Evolutionary conservation across 2,888 invertebrate species (phyloP), one percentile per base, ranked within the genome.

Genomic region (Rhagonycha fulva): DNA sequence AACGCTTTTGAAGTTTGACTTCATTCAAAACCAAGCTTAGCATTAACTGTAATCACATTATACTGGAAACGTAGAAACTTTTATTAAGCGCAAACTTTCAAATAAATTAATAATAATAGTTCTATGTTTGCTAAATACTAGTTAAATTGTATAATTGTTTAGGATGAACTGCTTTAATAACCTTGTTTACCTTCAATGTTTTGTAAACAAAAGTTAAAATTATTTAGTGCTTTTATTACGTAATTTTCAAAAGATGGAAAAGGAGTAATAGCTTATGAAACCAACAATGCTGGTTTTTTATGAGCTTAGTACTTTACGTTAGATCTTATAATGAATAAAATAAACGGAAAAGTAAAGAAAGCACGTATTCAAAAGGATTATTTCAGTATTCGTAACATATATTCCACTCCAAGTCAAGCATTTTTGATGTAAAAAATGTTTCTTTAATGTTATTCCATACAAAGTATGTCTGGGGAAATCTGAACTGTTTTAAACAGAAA

Each of bases 401-500:
- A 47, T 47, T 47, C 47, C n/a, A 47, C 47, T 47, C 47, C 47
- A 47, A 47, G 47, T 47, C 47, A 47, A 47, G 63, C 63, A 26
- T 66, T 66, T 62, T 66, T 24, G 26, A 47, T 47, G 47, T 47
- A 66, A 66, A 66, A 66, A 66, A 66, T 19, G 19, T 66, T 66
- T 66, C 26, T 66, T 66, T 66, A 66, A 66, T 19, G 26, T 66
- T 66, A 66, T 66, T 66, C 26, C 63, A 23, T 24, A 66, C 63
- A 66, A 66, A 24, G 26, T 26, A 66, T 26, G 63, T 66, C 63
- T 66, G 24, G 63, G 63, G 63, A 66, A 66, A 66, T 66, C 63
- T 66, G 24, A 66, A 66, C 63, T 66, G 63, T 66, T 66, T 66
- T 23, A 24, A 66, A 66, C 63, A 66, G 26, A 66, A 66, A 66